Evolutionary conservation across 2,888 invertebrate genomes (phyloP), one percentile per base, ranked within the genome.

Genomic region (Carpatolechia fugitivella): DNA sequence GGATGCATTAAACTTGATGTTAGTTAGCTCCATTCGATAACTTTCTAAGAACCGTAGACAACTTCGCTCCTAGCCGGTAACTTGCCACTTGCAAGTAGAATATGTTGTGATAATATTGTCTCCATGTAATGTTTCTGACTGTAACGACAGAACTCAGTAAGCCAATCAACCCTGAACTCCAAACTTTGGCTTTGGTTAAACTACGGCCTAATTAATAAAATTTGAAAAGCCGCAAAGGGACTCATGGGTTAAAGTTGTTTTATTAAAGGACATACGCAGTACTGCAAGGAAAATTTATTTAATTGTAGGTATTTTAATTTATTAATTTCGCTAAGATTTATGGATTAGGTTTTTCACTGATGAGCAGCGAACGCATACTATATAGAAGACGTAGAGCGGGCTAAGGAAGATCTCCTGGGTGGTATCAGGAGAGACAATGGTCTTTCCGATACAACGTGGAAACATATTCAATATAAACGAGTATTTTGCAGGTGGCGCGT

Each of bases 401-500:
- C n/a, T n/a, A n/a, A n/a, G n/a, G n/a, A n/a, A n/a, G n/a, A n/a
- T n/a, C n/a, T n/a, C n/a, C n/a, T n/a, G n/a, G n/a, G n/a, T n/a
- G n/a, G n/a, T n/a, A n/a, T n/a, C n/a, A n/a, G n/a, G n/a, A n/a
- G n/a, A n/a, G n/a, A n/a, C n/a, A n/a, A n/a, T n/a, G n/a, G n/a
- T n/a, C n/a, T n/a, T n/a, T n/a, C n/a, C 24, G 24, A 3, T 24
- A 24, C 3, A 24, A 4, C 24, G 24, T 4, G 6, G 24, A 24
- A 24, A 3, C 6, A 6, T 24, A 24, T 35, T n/a, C n/a, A n/a
- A n/a, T n/a, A n/a, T n/a, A n/a, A n/a, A 7, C n/a, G 8, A 16
- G 5, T 29, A 1, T 40, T 55, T 56, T 72, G 47, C 81, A 94
- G 94, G 95, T 95, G 69, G 94, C 95, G 60, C 94, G 95, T 66